phyloP scores from a whole-genome alignment of 2,113 vertebrate genomes.

The Carollia perspicillata region DNA sequence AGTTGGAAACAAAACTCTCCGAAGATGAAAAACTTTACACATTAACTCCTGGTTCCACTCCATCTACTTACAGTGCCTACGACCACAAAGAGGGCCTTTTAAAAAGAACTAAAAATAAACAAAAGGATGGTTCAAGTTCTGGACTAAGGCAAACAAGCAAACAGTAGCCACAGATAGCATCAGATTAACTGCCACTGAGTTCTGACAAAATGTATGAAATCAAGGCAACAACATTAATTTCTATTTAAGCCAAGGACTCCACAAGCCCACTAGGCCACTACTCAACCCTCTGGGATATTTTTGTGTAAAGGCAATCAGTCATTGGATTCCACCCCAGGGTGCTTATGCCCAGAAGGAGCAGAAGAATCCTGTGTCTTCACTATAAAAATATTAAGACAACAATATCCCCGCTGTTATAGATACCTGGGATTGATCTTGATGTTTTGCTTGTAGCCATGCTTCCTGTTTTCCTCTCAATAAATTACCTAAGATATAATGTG shows the following conservation, averaged over 20 bases:
- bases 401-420: background rate
- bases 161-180: constrained; percentile 21
- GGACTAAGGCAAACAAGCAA: constrained; percentile 56
- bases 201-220: background rate
- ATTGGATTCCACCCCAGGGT: background rate
- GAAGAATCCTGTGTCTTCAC: background rate
- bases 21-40: constrained; percentile 69
- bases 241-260: background rate
- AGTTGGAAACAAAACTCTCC: constrained; percentile 53
- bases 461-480: constrained; percentile 22
- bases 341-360: background rate
- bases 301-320: background rate
- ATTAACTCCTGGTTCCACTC: constrained; percentile 66
- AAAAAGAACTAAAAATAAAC: constrained; percentile 64
- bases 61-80: constrained; percentile 40
- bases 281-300: background rate
- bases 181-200: constrained; percentile 19
- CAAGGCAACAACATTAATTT: background rate
- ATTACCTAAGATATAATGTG: background rate
- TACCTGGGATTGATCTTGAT: background rate
- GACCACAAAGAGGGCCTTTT: constrained; percentile 64
- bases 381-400: background rate
- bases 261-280: background rate
- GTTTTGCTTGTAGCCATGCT: background rate
- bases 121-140: constrained; percentile 41